These are phyloP conservation scores for Toxotes lorentzi DNA, from an alignment of 2,797 vertebrate genomes.

Conservation along the genomic window DNA sequence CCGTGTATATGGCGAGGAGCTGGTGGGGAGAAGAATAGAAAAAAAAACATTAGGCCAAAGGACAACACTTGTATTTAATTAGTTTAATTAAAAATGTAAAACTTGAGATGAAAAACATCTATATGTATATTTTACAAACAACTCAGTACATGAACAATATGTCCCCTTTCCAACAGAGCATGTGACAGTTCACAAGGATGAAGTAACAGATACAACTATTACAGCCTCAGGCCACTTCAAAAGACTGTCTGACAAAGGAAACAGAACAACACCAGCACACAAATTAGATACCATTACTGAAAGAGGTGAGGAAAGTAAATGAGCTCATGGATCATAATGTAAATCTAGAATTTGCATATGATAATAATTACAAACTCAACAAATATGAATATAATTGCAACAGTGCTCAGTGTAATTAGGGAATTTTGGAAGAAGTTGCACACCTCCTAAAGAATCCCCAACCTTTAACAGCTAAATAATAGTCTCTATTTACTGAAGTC, in stretches of 20 bases:
- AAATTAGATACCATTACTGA: neutral
- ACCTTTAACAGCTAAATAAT: neutral
- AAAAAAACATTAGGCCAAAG: conserved; percentile 7
- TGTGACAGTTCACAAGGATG: conserved; percentile 27
- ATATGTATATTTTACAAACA: neutral
- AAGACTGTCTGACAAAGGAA: neutral
- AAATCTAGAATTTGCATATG: neutral
- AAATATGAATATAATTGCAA: neutral
- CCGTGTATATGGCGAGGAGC: conserved; percentile 89
- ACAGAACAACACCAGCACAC: neutral
- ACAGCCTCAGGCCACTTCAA: neutral
- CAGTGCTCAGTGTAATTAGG: neutral
- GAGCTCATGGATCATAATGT: neutral
- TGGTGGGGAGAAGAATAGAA: conserved; percentile 70
- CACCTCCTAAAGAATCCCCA: neutral
- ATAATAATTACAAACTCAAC: neutral
- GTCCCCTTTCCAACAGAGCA: conserved; percentile 10
- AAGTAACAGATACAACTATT: conserved; percentile 3
- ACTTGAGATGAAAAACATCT: neutral
- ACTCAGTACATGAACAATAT: conserved; percentile 2
- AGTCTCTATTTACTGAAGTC: neutral
- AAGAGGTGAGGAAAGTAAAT: neutral
- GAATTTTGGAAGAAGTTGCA: neutral
- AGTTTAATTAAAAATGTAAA: neutral
- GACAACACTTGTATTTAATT: neutral